These are phyloP conservation scores for Tetrao urogallus DNA, from an alignment of 2,113 vertebrate genomes.

Conservation along the genomic window DNA sequence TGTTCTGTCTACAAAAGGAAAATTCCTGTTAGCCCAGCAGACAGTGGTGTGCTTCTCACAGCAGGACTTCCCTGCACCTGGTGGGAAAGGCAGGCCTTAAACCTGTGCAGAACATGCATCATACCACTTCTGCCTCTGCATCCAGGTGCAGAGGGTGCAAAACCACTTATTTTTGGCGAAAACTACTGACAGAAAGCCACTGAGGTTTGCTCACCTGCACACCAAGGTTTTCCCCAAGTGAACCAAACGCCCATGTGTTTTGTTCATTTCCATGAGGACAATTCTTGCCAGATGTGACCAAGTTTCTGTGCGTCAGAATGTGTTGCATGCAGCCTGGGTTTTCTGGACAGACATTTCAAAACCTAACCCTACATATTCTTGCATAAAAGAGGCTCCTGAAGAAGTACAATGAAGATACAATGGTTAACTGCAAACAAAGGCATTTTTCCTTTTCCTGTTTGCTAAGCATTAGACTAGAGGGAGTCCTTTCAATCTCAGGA, in stretches of 20 bases:
- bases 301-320: not conserved
- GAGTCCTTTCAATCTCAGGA: not conserved
- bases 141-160: not conserved
- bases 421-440: not conserved
- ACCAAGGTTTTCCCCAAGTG: not conserved
- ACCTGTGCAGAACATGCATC: too few relatives aligned
- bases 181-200: not conserved
- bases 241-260: not conserved
- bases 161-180: not conserved
- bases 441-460: not conserved
- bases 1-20: not conserved
- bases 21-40: not conserved
- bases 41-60: fast-evolving
- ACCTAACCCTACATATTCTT: not conserved
- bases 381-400: not conserved
- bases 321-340: not conserved
- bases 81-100: not conserved
- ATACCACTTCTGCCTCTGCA: not conserved
- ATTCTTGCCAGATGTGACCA: not conserved
- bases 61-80: fast-evolving
- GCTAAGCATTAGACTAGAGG: not conserved
- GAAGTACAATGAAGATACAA: not conserved
- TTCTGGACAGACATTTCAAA: not conserved
- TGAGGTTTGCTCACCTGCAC: not conserved
- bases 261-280: fast-evolving